These are phyloP conservation scores for Himalopsyche japonica DNA, from an alignment of 2,888 invertebrate genomes.

Conservation along the genomic window DNA sequence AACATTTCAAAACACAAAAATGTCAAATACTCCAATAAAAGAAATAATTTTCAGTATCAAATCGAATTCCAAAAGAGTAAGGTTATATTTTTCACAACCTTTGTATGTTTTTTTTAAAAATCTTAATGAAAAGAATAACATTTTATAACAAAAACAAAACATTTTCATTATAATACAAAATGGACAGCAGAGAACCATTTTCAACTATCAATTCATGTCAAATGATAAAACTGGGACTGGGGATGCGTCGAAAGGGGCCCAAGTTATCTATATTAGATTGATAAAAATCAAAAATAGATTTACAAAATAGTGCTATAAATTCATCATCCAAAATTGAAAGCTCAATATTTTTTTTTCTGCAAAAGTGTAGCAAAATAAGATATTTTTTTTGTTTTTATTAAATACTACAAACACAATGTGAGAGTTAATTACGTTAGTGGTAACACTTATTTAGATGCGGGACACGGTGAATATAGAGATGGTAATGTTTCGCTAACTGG, in stretches of 20 bases:
- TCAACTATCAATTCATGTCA: not conserved
- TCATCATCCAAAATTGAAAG: not conserved
- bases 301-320: not conserved
- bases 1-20: not conserved
- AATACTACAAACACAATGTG: slow-evolving; percentile 1
- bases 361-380: slow-evolving; percentile 21
- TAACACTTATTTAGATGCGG: slow-evolving; percentile 38
- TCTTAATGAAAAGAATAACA: not conserved
- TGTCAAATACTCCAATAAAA: slow-evolving; percentile 7
- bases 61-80: slow-evolving; percentile 19
- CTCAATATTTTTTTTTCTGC: not conserved
- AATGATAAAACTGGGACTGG: not conserved
- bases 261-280: not conserved
- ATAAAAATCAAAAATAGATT: not conserved
- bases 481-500: slow-evolving; percentile 54
- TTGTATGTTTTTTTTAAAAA: not conserved
- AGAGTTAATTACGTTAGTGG: not conserved
- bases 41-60: slow-evolving; percentile 22
- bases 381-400: not conserved
- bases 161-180: not conserved
- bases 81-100: slow-evolving; percentile 32
- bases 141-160: not conserved
- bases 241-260: not conserved
- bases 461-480: slow-evolving; percentile 53
- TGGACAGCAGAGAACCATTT: not conserved